Evolutionary conservation across 2,113 vertebrate species (phyloP).

Genomic region (Chloroceryle aenea): DNA sequence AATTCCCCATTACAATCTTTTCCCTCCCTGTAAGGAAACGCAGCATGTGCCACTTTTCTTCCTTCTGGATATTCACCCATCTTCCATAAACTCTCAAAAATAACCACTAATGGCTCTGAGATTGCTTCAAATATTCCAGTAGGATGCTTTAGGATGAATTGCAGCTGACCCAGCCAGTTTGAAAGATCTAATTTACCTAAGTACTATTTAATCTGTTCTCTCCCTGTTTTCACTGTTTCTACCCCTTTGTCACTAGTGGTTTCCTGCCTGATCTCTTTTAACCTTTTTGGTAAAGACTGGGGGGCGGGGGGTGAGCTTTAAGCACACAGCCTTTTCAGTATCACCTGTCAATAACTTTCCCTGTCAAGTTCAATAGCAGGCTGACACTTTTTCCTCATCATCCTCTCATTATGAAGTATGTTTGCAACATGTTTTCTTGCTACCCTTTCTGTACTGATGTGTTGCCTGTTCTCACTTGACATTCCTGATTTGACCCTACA

Average conservation of each 20-base stretch:
- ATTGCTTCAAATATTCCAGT: not conserved
- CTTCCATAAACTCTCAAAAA: not conserved
- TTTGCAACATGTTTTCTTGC: not conserved
- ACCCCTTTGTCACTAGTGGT: not conserved
- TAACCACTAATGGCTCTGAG: not conserved
- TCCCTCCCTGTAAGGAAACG: not conserved
- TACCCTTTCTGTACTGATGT: not conserved
- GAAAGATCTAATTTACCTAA: constrained; percentile 31
- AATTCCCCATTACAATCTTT: constrained; percentile 19
- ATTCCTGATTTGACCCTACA: not conserved
- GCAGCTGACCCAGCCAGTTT: not conserved
- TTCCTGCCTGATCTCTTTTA: constrained; percentile 27
- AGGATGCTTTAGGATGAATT: not conserved
- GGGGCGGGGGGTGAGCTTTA: not conserved
- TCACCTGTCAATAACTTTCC: not conserved
- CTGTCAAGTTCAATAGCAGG: not conserved
- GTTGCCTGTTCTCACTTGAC: not conserved
- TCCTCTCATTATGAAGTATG: not conserved
- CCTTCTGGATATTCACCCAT: not conserved
- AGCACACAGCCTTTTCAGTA: not conserved
- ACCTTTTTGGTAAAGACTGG: constrained; percentile 13
- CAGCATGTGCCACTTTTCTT: not conserved
- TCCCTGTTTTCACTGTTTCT: constrained; percentile 29
- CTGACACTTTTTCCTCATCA: not conserved
- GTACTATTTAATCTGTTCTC: constrained; percentile 32